Base-by-base conservation (phyloP, 2,113 vertebrate genomes). In the Bambusicola thoracicus region DNA sequence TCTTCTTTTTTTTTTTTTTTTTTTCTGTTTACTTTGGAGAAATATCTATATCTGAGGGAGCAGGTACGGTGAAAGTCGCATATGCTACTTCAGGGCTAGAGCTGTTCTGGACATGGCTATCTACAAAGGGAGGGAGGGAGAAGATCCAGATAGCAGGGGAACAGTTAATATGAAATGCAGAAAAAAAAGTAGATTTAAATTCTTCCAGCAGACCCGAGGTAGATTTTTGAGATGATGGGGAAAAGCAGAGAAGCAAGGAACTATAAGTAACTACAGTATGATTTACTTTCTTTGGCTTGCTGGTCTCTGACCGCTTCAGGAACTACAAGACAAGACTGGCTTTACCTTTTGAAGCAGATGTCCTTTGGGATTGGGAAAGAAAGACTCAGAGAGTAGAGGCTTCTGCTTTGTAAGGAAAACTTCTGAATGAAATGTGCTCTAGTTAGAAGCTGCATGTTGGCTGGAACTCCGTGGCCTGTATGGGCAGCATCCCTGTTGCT, bases 11-110 rank as follows among this genome's bases (percentile, higher is more conserved):
- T 48, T 41, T 41, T 11, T n/a, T n/a, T 40, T 58, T 92, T 19
- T 91, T 82, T 22, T 91, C 56, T 91, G 27, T 74, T 94, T 88
- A 19, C 17, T 82, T 96, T 78, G 48, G 61, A 48, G 49, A 89
- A 94, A 65, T 93, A 63, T 83, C 87, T 67, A 16, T 88, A 19
- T 18, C 83, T 40, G 53, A 81, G 25, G 22, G 24, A 69, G 38
- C 62, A 46, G 22, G 44, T 27, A 24, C 13, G 19, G 51, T 78
- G 73, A 30, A 83, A 80, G 55, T 75, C 1, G 0, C 43, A 5
- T 55, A 46, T 46, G 51, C 56, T 88, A 2, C 27, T n/a, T 63
- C n/a, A 32, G 63, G 59, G 36, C 46, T 94, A 46, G 65, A 68
- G 19, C 17, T 87, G 9, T 77, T 91, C 51, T 87, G 79, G 55